These are phyloP conservation scores for Sylvilagus bachmani DNA, from an alignment of 2,113 vertebrate genomes.

Conservation along the genomic window DNA sequence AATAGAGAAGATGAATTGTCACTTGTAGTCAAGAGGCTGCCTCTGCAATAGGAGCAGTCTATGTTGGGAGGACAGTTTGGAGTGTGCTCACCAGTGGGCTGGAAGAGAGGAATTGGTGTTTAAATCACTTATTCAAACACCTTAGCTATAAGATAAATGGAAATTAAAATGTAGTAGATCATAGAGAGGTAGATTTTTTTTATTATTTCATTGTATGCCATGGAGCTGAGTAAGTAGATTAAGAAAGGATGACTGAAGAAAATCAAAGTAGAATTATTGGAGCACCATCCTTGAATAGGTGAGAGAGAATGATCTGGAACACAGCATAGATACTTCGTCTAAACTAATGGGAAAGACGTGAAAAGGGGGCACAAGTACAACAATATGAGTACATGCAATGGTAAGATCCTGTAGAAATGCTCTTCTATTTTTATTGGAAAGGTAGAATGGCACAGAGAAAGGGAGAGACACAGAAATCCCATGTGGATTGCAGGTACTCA, in stretches of 20 bases:
- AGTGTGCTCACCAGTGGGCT: not conserved
- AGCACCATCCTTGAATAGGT: not conserved
- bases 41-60: not conserved
- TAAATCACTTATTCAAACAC: not conserved
- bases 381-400: fast-evolving
- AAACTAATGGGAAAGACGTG: not conserved
- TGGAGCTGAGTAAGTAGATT: not conserved
- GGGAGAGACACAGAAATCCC: too few relatives aligned
- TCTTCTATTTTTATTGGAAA: not conserved
- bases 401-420: not conserved
- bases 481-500: too few relatives aligned
- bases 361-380: not conserved
- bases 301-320: not conserved
- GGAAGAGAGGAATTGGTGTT: not conserved
- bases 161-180: not conserved
- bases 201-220: not conserved
- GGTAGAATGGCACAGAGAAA: too few relatives aligned
- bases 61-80: not conserved
- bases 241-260: not conserved
- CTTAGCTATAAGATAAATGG: not conserved
- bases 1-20: not conserved
- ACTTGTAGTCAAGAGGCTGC: not conserved
- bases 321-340: not conserved
- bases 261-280: not conserved
- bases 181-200: not conserved